A percentile compares a stretch with the other conserved stretches of the same genome.
Conservation (phyloP, 2,888 invertebrate species). For the Melolontha melolontha region DNA sequence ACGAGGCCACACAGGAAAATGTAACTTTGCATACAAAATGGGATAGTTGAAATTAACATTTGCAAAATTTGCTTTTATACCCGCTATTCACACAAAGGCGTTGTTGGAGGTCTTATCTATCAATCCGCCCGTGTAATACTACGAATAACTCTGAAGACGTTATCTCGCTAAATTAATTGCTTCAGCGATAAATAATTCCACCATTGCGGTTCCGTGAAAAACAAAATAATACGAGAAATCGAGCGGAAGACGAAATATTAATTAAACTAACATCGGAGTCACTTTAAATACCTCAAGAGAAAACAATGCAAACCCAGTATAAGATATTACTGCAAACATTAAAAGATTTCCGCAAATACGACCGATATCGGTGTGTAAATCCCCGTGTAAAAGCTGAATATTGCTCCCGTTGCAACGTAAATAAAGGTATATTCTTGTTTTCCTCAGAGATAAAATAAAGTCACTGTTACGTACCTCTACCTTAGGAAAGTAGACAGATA, state of each 20-base stretch:
- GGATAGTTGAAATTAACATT: no score
- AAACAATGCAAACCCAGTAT: conserved; percentile 7
- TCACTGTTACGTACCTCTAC: conserved; percentile 9
- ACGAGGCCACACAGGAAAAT: no score
- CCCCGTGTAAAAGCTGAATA: conserved; percentile 21
- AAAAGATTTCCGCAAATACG: conserved; percentile 29
- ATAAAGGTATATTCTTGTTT: conserved; percentile 38
- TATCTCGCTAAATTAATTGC: no score
- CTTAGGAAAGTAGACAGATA: conserved; percentile 5
- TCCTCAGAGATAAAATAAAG: conserved; percentile 23
- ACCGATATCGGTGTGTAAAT: conserved; percentile 20
- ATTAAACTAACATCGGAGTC: conserved; percentile 1
- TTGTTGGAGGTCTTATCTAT: no score
- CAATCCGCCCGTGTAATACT: no score
- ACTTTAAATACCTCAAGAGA: conserved; percentile 9
- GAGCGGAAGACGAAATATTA: background rate
- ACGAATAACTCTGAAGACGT: no score
- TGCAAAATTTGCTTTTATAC: no score
- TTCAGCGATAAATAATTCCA: no score
- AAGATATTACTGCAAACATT: conserved; percentile 30
- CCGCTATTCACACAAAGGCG: no score
- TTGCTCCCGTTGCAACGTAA: conserved; percentile 35
- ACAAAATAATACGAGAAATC: no score
- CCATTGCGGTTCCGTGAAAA: no score
- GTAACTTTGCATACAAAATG: no score